A percentile compares a stretch with the other conserved stretches of the same genome.
These are phyloP conservation scores for Centropus unirufus DNA, from an alignment of 2,113 vertebrate species.

Conservation along the genomic window DNA sequence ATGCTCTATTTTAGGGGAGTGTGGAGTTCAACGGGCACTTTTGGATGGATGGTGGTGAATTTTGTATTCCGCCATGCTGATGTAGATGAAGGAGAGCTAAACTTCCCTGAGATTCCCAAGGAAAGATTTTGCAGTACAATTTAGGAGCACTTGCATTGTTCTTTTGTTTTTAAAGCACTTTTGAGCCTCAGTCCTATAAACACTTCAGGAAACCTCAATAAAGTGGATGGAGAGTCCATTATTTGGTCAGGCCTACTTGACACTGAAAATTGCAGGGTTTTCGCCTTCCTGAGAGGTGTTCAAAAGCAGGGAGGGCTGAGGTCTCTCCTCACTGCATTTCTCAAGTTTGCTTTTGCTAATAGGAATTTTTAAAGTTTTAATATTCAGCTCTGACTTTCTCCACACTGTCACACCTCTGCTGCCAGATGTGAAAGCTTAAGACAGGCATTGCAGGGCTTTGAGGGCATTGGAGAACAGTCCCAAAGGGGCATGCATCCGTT, in stretches of 20 bases:
- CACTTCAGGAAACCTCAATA: not conserved
- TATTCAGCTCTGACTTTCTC: not conserved
- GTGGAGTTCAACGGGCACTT: not conserved
- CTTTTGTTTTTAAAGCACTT: not conserved
- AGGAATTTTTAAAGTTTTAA: not conserved
- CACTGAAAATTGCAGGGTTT: not conserved
- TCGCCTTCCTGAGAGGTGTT: not conserved
- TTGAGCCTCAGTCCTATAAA: not conserved
- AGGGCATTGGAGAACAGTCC: not conserved
- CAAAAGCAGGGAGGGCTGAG: not conserved
- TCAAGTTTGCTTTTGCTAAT: not conserved
- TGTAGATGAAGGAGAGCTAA: accelerated
- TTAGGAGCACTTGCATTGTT: not conserved
- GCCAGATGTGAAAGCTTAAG: not conserved
- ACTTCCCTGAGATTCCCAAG: not conserved
- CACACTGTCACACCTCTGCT: not conserved
- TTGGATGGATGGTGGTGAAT: not conserved
- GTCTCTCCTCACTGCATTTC: not conserved
- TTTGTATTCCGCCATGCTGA: not conserved
- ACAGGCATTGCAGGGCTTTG: not conserved
- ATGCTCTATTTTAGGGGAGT: not conserved
- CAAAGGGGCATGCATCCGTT: accelerated
- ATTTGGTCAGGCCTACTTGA: not conserved
- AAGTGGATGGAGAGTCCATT: not conserved
- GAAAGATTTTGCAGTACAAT: not conserved